These are phyloP conservation scores for Arion vulgaris DNA, from an alignment of 1,140 invertebrate species.

Conservation along the genomic window DNA sequence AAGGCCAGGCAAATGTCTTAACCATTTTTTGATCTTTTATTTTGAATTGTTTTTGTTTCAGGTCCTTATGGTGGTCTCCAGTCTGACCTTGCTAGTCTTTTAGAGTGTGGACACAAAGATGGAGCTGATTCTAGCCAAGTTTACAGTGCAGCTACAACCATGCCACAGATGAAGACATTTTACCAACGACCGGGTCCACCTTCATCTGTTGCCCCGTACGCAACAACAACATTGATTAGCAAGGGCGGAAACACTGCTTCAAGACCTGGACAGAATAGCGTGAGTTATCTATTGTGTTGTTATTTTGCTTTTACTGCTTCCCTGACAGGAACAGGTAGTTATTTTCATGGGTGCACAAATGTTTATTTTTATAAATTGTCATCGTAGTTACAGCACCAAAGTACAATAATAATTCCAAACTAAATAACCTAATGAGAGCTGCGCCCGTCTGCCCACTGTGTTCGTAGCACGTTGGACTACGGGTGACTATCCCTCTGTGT, in stretches of 20 bases:
- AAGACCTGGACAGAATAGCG: slow-evolving; percentile 37
- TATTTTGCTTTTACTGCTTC: too few relatives aligned
- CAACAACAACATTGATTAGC: slow-evolving; percentile 83
- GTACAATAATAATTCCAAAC: too few relatives aligned
- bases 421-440: too few relatives aligned
- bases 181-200: slow-evolving; percentile 78
- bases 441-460: too few relatives aligned
- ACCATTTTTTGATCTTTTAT: too few relatives aligned
- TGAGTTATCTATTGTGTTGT: slow-evolving; percentile 29
- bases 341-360: too few relatives aligned
- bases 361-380: too few relatives aligned
- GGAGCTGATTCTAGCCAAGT: slow-evolving; percentile 45
- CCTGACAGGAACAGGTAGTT: too few relatives aligned
- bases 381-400: too few relatives aligned
- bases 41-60: not conserved
- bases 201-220: slow-evolving; percentile 82
- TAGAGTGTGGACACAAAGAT: slow-evolving; percentile 54
- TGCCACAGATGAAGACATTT: slow-evolving; percentile 80
- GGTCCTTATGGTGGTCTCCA: slow-evolving; percentile 48
- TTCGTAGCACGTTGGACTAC: too few relatives aligned
- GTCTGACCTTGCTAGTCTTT: slow-evolving; percentile 61
- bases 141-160: slow-evolving; percentile 58
- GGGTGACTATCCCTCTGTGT: too few relatives aligned
- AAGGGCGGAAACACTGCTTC: slow-evolving; percentile 41
- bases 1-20: too few relatives aligned